Evolutionary conservation across 2,888 invertebrate species (phyloP), one percentile per base, ranked within the genome.

Genomic region (Bembecia ichneumoniformis): DNA sequence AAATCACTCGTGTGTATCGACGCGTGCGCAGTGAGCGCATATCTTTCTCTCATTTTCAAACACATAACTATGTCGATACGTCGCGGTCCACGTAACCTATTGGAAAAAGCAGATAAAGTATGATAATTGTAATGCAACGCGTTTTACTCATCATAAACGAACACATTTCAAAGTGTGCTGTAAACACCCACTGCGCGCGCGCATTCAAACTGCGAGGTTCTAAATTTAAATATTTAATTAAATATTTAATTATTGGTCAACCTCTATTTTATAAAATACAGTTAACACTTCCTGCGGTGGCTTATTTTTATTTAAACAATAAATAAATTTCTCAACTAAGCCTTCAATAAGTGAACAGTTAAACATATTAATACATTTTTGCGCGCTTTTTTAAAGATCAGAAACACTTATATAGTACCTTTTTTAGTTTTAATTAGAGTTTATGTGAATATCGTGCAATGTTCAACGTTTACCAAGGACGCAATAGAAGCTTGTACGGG

Each of bases 91-190:
- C 68, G 77, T 79, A 79, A 58, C 71, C 73, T 74, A 82, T 83
- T 81, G 80, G 81, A 77, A 84, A 84, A 84, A 81, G 76, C 77
- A 80, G 82, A 84, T 82, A 81, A 79, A 82, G 64, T 81, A 81
- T 82, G 78, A 79, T 83, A 83, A 86, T 82, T 79, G 75, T 60
- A 78, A 76, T 78, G 74, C 67, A 64, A 67, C 68, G 64, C 63
- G 68, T 69, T 62, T 69, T 64, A 61, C 72, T 52, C 64, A 64
- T 58, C 56, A 54, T 63, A 48, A 53, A 52, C 57, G 59, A 63
- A 72, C 74, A 69, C 77, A 77, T 68, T 76, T 64, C 71, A 68
- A 64, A 65, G 63, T 49, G 68, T 63, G 64, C 67, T 63, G 58
- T 55, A 58, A 63, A 52, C 62, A 57, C 55, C 63, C 60, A 46